Base-by-base conservation (phyloP, 2,797 vertebrate species). In the Spinibarbus caldwelli region DNA sequence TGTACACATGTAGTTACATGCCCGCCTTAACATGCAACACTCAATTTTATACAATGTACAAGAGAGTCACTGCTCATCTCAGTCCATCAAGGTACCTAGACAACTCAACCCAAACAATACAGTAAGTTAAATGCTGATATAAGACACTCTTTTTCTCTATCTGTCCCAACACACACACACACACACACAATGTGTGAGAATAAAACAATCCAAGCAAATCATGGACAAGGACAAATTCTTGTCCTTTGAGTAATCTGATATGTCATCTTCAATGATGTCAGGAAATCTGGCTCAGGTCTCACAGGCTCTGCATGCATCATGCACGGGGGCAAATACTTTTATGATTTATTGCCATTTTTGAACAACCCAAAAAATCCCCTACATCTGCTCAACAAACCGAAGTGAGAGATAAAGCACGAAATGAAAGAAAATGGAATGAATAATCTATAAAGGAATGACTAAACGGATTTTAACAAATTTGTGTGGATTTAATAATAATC, bases 221-320 rank as follows among this genome's bases (percentile, higher is more conserved):
- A 92, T 68, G 90, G 92, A 92, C 96, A 98, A 98, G 97, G 96
- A 96, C 97, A 96, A 97, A 97, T 94, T 94, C 89, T 91, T 93
- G 93, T 93, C 95, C 95, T 96, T 93, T 92, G 90, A 91, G 97
- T 97, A 97, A 99, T 94, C 92, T 87, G 94, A 98, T 96, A 95
- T 90, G 88, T 91, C 92, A 94, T 95, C 94, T 92, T 95, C 94
- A 94, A 93, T 95, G 93, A 94, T 93, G 94, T 95, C 94, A 95
- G 92, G 91, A 92, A 91, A 93, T 92, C 91, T 86, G 87, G 91
- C 91, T 89, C 90, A 90, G 88, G 91, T 92, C 85, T 86, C 72
- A 64, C 45, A 82, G 85, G 81, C 72, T 76, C 73, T 87, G 81
- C 83, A 86, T 84, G 72, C 86, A 85, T 31, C 66, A 67, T 77